These are phyloP conservation scores for Eurypyga helias DNA, from an alignment of 2,113 vertebrate species.

Conservation along the genomic window DNA sequence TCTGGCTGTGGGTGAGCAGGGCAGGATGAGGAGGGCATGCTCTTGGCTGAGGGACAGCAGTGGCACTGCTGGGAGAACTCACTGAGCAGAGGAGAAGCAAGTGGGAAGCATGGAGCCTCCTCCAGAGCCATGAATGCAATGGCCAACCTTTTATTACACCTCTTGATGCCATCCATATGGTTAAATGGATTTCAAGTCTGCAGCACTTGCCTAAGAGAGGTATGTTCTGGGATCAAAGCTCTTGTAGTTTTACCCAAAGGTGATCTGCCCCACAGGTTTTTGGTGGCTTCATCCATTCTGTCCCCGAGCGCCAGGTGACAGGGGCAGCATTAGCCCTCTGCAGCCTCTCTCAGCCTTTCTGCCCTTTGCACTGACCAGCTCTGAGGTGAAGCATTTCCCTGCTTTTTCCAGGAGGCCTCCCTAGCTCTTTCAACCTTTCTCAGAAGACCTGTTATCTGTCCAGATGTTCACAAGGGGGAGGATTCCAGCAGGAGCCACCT, in stretches of 20 bases:
- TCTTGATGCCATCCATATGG: not conserved
- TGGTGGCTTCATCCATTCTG: not conserved
- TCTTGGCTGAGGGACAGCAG: not conserved
- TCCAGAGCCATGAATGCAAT: not conserved
- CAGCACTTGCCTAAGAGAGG: not conserved
- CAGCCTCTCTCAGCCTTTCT: not conserved
- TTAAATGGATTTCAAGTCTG: not conserved
- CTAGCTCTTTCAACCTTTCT: not conserved
- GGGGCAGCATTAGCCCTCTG: fast-evolving
- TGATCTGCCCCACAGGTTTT: not conserved
- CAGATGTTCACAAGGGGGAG: conserved; percentile 56
- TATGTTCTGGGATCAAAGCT: not conserved
- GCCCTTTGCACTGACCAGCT: not conserved
- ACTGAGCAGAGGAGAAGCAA: fast-evolving
- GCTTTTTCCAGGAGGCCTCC: not conserved
- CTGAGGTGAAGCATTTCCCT: not conserved
- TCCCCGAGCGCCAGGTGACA: not conserved
- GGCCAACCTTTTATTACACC: not conserved
- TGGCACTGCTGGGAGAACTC: not conserved
- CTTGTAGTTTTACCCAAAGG: not conserved
- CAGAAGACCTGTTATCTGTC: conserved; percentile 27
- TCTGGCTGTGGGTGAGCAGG: fast-evolving
- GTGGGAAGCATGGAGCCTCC: not conserved
- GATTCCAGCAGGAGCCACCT: conserved; percentile 8
- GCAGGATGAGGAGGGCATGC: fast-evolving